Percentiles rank a stretch among this genome's conserved stretches.
Evolutionary conservation across 1,140 invertebrate genomes (phyloP).

Genomic region (Dreissena polymorpha): DNA sequence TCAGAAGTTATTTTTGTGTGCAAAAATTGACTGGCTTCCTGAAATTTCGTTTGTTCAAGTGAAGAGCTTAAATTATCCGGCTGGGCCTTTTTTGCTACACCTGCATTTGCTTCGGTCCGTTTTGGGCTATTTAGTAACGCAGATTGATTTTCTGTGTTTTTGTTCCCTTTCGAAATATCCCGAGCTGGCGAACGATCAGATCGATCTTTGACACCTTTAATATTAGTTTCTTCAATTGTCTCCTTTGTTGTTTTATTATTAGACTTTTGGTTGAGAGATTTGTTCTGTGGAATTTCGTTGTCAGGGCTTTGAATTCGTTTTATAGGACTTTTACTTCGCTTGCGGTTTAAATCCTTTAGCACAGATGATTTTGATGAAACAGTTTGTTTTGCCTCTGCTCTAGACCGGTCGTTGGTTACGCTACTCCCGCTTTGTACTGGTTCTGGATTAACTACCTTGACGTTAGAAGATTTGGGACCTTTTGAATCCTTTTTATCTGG

Average conservation of each 20-base stretch:
- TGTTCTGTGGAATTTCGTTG: no score
- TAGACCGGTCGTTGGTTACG: not conserved
- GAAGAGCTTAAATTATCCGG: not conserved
- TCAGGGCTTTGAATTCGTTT: constrained; percentile 5
- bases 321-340: constrained; percentile 32
- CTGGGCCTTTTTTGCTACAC: not conserved
- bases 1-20: not conserved
- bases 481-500: no score
- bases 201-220: no score
- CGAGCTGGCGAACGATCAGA: no score
- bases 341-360: constrained; percentile 28
- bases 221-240: no score
- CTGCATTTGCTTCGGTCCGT: not conserved
- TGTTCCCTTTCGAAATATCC: not conserved
- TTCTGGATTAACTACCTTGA: no score
- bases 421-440: no score
- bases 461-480: no score
- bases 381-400: not conserved
- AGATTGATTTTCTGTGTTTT: not conserved
- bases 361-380: constrained; percentile 16
- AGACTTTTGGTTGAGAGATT: no score
- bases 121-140: not conserved
- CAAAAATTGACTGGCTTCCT: not conserved
- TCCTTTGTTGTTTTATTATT: no score
- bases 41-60: constrained; percentile 1